Evolutionary conservation across 1,140 invertebrate genomes (phyloP).

Genomic region (Coenobita brevimanus): DNA sequence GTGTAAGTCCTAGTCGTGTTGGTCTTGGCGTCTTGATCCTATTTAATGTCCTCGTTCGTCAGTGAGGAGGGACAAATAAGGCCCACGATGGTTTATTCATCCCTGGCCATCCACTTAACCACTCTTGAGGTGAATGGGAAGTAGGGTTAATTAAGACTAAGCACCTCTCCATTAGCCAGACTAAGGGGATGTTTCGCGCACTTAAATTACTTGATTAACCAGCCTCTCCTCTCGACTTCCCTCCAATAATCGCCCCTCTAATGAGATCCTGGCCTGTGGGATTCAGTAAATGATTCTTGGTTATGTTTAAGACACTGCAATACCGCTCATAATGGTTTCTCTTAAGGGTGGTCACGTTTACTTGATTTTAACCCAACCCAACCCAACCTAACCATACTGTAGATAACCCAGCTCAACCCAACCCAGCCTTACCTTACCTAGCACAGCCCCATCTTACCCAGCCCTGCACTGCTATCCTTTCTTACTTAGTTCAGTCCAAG

Average conservation of each 20-base stretch:
- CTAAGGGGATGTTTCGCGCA: conserved; percentile 23
- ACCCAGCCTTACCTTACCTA: neutral
- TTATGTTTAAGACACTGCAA: too few species aligned
- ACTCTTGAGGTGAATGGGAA: conserved; percentile 34
- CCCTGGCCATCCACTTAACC: neutral
- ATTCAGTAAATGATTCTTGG: too few species aligned
- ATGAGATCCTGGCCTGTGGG: conserved; percentile 5
- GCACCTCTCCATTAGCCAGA: conserved; percentile 34
- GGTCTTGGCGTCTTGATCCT: conserved; percentile 36
- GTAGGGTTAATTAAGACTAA: conserved; percentile 20
- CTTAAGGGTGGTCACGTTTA: too few species aligned
- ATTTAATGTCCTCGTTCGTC: conserved; percentile 36
- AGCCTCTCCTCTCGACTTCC: neutral
- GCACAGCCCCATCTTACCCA: neutral
- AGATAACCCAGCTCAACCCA: too few species aligned
- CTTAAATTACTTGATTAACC: conserved; percentile 45
- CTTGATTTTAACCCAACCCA: too few species aligned
- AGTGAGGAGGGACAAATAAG: conserved; percentile 36
- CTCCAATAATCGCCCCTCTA: conserved; percentile 28
- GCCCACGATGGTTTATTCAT: conserved; percentile 30
- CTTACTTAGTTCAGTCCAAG: too few species aligned
- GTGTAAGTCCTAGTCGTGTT: conserved; percentile 40
- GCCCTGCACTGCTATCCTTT: too few species aligned
- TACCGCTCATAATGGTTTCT: too few species aligned
- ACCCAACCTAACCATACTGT: too few species aligned